Conservation (phyloP, 2,888 invertebrate genomes). For the Synanthedon myopaeformis region DNA sequence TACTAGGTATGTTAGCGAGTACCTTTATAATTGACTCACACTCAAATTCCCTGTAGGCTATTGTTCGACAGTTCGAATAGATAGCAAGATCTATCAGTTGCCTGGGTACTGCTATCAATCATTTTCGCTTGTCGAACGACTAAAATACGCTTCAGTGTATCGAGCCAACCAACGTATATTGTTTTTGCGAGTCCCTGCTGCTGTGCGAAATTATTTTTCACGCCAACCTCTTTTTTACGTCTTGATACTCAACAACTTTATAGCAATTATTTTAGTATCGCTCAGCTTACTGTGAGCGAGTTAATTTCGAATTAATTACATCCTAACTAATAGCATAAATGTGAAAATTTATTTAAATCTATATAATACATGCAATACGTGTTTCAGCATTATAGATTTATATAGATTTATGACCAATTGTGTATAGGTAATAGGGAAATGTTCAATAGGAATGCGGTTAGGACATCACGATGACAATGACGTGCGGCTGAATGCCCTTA, state of each 20-base stretch:
- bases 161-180: slow-evolving; percentile 15
- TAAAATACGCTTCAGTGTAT: slow-evolving; percentile 14
- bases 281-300: no score
- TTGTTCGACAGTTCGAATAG: slow-evolving; percentile 3
- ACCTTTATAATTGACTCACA: not conserved
- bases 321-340: no score
- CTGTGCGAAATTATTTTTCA: slow-evolving; percentile 10
- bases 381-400: no score
- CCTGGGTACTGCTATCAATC: slow-evolving; percentile 21
- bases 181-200: slow-evolving; percentile 12
- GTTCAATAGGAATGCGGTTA: not conserved
- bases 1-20: no score
- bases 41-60: not conserved
- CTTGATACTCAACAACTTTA: no score
- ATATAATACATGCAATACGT: no score
- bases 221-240: not conserved
- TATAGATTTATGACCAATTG: no score
- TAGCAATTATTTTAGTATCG: no score
- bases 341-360: no score
- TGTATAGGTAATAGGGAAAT: not conserved
- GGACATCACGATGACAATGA: not conserved
- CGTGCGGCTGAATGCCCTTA: not conserved
- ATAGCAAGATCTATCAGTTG: slow-evolving; percentile 8
- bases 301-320: no score
- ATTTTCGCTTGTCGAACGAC: slow-evolving; percentile 18